phyloP scores from a whole-genome alignment of 2,113 vertebrate genomes.

The Sitta europaea region DNA sequence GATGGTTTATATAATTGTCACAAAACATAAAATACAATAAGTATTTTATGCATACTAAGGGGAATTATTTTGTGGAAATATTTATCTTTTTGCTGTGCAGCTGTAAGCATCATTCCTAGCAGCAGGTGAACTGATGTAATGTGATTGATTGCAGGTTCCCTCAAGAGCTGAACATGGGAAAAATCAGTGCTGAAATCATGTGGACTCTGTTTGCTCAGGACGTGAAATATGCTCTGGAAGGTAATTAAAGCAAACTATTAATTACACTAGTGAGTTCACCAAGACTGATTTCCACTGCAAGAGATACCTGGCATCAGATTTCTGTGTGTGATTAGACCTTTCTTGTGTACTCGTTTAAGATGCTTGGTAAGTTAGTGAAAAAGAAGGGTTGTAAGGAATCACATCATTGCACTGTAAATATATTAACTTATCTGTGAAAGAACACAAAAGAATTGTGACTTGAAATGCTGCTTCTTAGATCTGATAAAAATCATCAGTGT shows the following conservation, averaged over 20 bases:
- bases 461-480: not conserved
- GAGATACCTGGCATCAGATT: not conserved
- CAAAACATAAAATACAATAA: not conserved
- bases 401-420: not conserved
- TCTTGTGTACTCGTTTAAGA: not conserved
- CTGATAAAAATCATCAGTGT: not conserved
- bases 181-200: slow-evolving; percentile 89
- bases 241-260: slow-evolving; percentile 66
- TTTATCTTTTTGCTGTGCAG: not conserved
- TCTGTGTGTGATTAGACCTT: not conserved
- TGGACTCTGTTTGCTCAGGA: slow-evolving; percentile 93
- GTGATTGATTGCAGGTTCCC: slow-evolving; percentile 84
- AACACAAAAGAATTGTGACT: not conserved
- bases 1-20: not conserved
- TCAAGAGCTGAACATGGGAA: slow-evolving; percentile 92
- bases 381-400: not conserved
- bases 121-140: slow-evolving; percentile 9
- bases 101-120: not conserved
- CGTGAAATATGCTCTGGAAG: slow-evolving; percentile 97
- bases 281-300: not conserved
- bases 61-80: not conserved
- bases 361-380: not conserved
- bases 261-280: not conserved
- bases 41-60: too few relatives aligned
- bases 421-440: not conserved